Percentiles rank a stretch among this genome's conserved stretches.
These are phyloP conservation scores for Mormyrus proboscirostris DNA, from an alignment of 2,797 vertebrate genomes.

Conservation along the genomic window DNA sequence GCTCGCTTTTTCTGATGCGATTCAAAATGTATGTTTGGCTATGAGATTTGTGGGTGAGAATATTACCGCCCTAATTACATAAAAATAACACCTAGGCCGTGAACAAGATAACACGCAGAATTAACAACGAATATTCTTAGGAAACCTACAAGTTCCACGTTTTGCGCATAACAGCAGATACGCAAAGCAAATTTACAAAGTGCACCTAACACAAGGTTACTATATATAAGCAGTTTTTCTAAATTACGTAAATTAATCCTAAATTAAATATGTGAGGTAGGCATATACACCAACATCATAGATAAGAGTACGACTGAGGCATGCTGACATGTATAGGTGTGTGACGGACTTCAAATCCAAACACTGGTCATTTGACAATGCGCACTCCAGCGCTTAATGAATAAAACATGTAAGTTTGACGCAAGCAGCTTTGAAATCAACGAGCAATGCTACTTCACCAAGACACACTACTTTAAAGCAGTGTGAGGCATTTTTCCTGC, in stretches of 20 bases:
- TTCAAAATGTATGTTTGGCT: neutral
- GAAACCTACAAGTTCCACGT: neutral
- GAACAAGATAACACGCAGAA: conserved; percentile 21
- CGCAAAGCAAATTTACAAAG: conserved; percentile 4
- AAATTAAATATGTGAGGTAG: conserved; percentile 21
- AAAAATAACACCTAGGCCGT: conserved; percentile 39
- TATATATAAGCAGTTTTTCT: neutral
- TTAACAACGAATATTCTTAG: neutral
- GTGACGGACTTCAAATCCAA: neutral
- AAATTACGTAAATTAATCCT: neutral
- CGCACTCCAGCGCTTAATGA: conserved; percentile 12
- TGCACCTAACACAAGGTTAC: conserved; percentile 9
- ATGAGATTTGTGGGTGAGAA: neutral
- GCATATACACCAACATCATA: conserved; percentile 12
- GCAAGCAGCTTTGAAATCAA: conserved; percentile 33
- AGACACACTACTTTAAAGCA: neutral
- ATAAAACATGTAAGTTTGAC: conserved; percentile 36
- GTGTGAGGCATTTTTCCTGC: conserved; percentile 36
- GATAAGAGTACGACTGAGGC: neutral
- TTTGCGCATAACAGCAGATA: neutral
- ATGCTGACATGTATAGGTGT: conserved; percentile 1
- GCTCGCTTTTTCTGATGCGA: neutral
- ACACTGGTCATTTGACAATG: neutral
- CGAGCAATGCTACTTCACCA: neutral
- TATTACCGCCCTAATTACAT: neutral